Conservation (phyloP, 2,888 invertebrate species). For the Chydorus sphaericus region DNA sequence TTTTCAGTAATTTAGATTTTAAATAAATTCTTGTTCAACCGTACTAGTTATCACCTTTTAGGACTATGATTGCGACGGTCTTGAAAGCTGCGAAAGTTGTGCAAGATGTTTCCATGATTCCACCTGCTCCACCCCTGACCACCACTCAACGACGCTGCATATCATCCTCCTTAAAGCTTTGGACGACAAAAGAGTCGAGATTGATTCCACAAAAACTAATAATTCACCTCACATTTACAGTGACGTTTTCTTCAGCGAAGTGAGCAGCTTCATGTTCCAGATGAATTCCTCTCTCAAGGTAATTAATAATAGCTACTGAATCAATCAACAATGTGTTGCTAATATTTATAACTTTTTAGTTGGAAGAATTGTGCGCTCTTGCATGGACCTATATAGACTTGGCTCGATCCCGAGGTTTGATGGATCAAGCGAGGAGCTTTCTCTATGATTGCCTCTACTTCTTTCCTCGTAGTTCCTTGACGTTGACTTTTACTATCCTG, state of each 20-base stretch:
- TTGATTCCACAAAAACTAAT: too few species aligned
- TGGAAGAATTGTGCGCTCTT: slow-evolving; percentile 11
- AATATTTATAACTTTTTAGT: background rate
- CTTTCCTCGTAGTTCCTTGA: slow-evolving; percentile 2
- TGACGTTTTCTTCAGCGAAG: background rate
- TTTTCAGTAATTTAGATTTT: background rate
- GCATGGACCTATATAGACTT: slow-evolving; percentile 4
- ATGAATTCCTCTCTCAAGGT: background rate
- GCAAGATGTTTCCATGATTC: background rate
- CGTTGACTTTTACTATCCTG: slow-evolving; percentile 2
- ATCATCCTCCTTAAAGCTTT: background rate
- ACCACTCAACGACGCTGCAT: slow-evolving; percentile 4
- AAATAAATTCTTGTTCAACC: background rate
- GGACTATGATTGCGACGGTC: background rate
- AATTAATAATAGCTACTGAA: background rate
- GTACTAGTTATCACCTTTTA: too few species aligned
- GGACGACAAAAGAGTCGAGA: too few species aligned
- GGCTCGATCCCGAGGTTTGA: background rate
- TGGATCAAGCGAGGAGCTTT: slow-evolving; percentile 2
- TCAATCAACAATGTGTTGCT: too few species aligned
- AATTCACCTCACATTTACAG: background rate
- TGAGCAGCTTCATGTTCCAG: background rate
- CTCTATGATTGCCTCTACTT: slow-evolving; percentile 10
- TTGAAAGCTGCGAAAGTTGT: background rate
- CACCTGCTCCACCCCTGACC: slow-evolving; percentile 12